Conservation (phyloP, 2,113 vertebrate genomes). For the Epinephelus moara region DNA sequence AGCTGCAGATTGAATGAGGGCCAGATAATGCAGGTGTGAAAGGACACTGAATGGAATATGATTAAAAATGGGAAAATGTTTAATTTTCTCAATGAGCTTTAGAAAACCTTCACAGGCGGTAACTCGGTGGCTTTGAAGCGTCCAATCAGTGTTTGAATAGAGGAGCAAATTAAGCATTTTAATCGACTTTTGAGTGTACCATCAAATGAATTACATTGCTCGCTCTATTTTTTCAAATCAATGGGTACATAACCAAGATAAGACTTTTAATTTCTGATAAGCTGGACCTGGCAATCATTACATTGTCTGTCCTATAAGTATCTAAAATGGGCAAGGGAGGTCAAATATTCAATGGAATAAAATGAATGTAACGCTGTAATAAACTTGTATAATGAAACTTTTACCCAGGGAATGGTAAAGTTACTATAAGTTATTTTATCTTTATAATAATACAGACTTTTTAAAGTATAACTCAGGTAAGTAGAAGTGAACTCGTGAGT, state of each 20-base stretch:
- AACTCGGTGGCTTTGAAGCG: constrained; percentile 52
- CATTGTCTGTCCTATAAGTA: constrained; percentile 64
- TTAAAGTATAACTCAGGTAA: constrained; percentile 9
- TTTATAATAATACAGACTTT: constrained; percentile 10
- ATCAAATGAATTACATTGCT: constrained; percentile 65
- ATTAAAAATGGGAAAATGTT: constrained; percentile 77
- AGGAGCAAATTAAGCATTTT: constrained; percentile 72
- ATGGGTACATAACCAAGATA: constrained; percentile 68
- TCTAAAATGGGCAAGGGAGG: constrained; percentile 62
- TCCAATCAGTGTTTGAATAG: constrained; percentile 77
- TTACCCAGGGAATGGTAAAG: constrained; percentile 19
- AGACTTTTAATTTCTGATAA: constrained; percentile 76
- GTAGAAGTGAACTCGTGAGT: background rate
- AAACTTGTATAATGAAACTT: constrained; percentile 56
- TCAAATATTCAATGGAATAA: constrained; percentile 53
- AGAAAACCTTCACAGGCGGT: constrained; percentile 60
- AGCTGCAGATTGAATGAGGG: constrained; percentile 59
- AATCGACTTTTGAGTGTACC: constrained; percentile 57
- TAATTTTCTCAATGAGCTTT: constrained; percentile 73
- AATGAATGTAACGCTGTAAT: constrained; percentile 14
- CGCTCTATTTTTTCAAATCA: constrained; percentile 54
- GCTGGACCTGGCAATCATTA: constrained; percentile 46
- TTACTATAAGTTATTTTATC: constrained; percentile 22
- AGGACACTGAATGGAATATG: constrained; percentile 66
- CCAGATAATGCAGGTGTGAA: constrained; percentile 73